Evolutionary conservation across 2,113 vertebrate genomes (phyloP), one percentile per base, ranked within the genome.

Genomic region (Chloebia gouldiae): DNA sequence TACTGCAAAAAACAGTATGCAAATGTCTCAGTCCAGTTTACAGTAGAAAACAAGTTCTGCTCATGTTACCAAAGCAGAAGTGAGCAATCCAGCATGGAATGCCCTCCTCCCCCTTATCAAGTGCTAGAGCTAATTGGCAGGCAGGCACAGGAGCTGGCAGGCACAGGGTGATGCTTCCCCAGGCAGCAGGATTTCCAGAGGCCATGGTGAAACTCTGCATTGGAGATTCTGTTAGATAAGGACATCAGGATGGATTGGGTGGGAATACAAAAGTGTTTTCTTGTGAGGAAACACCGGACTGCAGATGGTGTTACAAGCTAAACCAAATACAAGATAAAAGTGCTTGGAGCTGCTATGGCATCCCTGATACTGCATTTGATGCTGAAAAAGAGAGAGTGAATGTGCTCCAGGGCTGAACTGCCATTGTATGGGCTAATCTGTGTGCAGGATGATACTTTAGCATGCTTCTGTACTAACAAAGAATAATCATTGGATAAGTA

Each of bases 1-100:
- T 49, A 68, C 82, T 76, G 80, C 79, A 93, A 79, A 94, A 92
- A 92, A 71, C 65, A 94, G 69, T 25, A 95, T 54, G 77, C 69
- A 90, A 86, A 95, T 86, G 37, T 37, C 35, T n/a, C 49, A 56
- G 79, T 51, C 64, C 77, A 56, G 79, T 59, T 86, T 88, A 44
- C 66, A 76, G 72, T 10, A 71, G 75, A 70, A 86, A 53, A 17
- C 61, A 85, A 88, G 53, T 64, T 60, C 44, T 25, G 27, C n/a
- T 71, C 37, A 5, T 28, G 72, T 42, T 72, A 75, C 61, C 85
- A 79, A 57, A 86, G 90, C 88, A 80, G 83, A 64, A 86, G 50
- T 60, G 60, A 90, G 33, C 23, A 82, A 82, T 4, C 13, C 24
- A 66, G 64, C 59, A 17, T 6, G 20, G 66, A 5, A 19, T 4